A percentile compares a stretch with the other conserved stretches of the same genome.
Evolutionary conservation across 2,888 invertebrate species (phyloP).

Genomic region (Entomobrya multifasciata): DNA sequence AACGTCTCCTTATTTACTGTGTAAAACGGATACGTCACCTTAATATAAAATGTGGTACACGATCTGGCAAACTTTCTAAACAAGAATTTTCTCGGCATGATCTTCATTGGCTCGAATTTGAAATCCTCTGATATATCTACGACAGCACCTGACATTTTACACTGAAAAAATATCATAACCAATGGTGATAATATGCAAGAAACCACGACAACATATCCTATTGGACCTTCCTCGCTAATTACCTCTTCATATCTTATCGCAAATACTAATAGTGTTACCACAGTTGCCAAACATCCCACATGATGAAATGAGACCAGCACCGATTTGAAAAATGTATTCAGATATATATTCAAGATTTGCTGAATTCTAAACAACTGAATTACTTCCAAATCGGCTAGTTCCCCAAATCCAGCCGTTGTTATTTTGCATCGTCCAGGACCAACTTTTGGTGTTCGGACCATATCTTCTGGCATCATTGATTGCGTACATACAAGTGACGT

Average conservation of each 20-base stretch:
- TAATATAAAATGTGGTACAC: neutral
- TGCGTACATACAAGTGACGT: neutral
- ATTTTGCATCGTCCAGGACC: neutral
- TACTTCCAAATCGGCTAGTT: neutral
- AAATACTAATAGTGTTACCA: neutral
- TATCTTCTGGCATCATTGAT: neutral
- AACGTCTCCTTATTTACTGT: too few species aligned
- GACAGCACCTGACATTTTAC: neutral
- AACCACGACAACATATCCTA: neutral
- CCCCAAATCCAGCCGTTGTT: neutral
- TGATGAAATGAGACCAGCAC: conserved; percentile 35
- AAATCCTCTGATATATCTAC: neutral
- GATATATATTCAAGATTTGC: conserved; percentile 2
- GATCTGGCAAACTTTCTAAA: neutral
- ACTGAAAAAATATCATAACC: neutral
- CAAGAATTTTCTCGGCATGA: neutral
- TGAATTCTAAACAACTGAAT: conserved; percentile 2
- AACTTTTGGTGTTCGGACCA: neutral
- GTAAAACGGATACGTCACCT: too few species aligned
- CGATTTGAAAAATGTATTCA: neutral
- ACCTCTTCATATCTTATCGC: neutral
- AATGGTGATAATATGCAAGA: neutral
- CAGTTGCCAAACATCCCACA: neutral
- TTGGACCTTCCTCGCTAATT: neutral
- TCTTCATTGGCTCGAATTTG: neutral